Evolutionary conservation across 2,888 invertebrate genomes (phyloP), one percentile per base, ranked within the genome.

Genomic region (Drosophila barbarae): DNA sequence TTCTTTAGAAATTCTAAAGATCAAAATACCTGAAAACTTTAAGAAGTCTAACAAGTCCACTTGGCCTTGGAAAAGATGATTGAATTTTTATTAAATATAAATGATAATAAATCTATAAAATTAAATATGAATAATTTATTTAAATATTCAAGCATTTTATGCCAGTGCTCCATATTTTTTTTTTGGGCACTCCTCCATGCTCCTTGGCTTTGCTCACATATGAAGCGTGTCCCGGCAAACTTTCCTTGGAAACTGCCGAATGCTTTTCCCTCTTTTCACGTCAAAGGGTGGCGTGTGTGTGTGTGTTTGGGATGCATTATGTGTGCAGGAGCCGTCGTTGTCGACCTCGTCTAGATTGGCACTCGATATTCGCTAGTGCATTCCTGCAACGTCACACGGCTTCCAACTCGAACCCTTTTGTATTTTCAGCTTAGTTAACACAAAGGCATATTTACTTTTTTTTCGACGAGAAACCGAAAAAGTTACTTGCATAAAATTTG

Each of bases 381-480:
- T 73, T 76, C 74, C 59, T 36, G 76, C 76, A 59, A 60, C 65
- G 73, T 81, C 77, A 74, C 38, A 34, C 30, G 44, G 44, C 46
- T 51, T 18, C 28, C 13, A 51, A 46, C 35, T 13, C 42, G 23
- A 7, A 44, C 57, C 60, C 49, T 5, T 38, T 44, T 78, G 76
- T 68, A 72, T 78, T 81, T 72, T 78, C 57, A 70, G 78, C 81
- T 76, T 82, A 74, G 79, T 75, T 79, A 82, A 76, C 77, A 82
- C 79, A 79, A 82, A 79, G 76, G 79, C 82, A 82, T 79, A 76
- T 79, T 79, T 78, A 74, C 73, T 23, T 65, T 55, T 63, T 49
- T 49, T 38, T 21, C 13, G 5, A 12, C 18, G 18, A 41, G 60
- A 53, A 58, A 60, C 52, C 60, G 36, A 21, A 46, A 59, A 75